Evolutionary conservation across 2,797 vertebrate species (phyloP), one percentile per base, ranked within the genome.

Genomic region (Gouania willdenowi): DNA sequence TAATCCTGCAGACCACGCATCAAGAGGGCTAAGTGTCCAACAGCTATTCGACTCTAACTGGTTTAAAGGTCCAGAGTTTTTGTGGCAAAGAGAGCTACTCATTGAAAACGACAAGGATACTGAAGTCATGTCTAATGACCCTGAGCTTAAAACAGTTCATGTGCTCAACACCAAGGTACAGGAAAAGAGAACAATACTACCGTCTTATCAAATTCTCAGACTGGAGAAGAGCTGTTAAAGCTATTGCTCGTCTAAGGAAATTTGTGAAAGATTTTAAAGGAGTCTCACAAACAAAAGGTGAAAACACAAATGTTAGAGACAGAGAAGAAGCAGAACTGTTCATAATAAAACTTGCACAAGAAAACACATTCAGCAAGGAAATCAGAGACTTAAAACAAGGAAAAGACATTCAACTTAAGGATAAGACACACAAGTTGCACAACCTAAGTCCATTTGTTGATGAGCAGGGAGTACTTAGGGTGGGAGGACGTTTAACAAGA

Each of bases 201-300:
- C 25, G 12, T 7, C 24, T 61, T 6, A 2, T 12, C 0, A 50
- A 43, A 19, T 55, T 66, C 11, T 34, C 46, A 4, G 34, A 39
- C 10, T 58, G 58, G 40, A 53, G 5, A n/a, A 70, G 26, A 34
- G 21, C 31, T 8, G 31, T 66, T n/a, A 66, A 55, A 16, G 61
- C 55, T n/a, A 55, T 63, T 19, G 45, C 48, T 14, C 4, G 13
- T 25, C 41, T 63, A 3, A 33, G 8, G 4, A n/a, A 14, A 2
- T 3, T 2, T 25, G 33, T 29, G 2, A 65, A 53, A 3, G 24
- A 57, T 14, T 6, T 29, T 1, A 51, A 48, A n/a, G 36, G 43
- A 13, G n/a, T 19, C 5, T 19, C 9, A 26, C n/a, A 8, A 20
- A 64, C n/a, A 35, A 37, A 13, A 4, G 31, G 26, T 24, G n/a